Conservation (phyloP, 2,888 invertebrate species). For the Branchellion lobata region DNA sequence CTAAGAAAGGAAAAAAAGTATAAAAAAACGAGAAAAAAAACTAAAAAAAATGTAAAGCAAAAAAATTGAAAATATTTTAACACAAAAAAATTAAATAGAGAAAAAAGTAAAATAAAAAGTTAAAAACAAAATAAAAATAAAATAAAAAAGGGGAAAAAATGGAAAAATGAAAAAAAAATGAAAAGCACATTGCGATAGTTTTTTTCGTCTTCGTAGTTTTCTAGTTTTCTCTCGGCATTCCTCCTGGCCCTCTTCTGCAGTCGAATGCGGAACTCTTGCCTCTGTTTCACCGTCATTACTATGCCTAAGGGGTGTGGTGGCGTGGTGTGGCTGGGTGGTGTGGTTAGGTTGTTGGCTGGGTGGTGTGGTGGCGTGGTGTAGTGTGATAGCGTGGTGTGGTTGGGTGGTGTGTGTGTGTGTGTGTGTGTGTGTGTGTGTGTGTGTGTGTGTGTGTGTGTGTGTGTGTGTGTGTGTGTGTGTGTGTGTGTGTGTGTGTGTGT, state of each 20-base stretch:
- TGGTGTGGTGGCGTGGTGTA: no score
- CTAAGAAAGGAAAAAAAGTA: no score
- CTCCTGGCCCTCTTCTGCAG: constrained; percentile 51
- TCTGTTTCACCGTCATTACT: constrained; percentile 50
- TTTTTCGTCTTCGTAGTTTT: constrained; percentile 49
- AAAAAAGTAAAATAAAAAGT: no score
- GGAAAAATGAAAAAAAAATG: no score
- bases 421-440: background rate
- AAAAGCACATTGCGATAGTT: constrained; percentile 44
- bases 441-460: background rate
- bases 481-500: background rate
- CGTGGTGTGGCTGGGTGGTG: background rate
- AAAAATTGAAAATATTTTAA: no score
- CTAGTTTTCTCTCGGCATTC: constrained; percentile 48
- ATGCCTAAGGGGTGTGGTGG: constrained; percentile 43
- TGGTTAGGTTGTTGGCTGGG: no score
- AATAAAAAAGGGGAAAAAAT: no score
- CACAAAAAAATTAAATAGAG: no score
- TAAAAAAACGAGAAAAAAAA: no score
- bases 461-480: background rate
- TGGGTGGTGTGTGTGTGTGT: background rate
- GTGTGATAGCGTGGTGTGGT: background rate
- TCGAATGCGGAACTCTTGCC: constrained; percentile 51
- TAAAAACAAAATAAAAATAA: no score
- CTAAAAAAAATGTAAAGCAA: no score